Evolutionary conservation across 2,113 vertebrate species (phyloP).

Genomic region (Xiphias gladius): DNA sequence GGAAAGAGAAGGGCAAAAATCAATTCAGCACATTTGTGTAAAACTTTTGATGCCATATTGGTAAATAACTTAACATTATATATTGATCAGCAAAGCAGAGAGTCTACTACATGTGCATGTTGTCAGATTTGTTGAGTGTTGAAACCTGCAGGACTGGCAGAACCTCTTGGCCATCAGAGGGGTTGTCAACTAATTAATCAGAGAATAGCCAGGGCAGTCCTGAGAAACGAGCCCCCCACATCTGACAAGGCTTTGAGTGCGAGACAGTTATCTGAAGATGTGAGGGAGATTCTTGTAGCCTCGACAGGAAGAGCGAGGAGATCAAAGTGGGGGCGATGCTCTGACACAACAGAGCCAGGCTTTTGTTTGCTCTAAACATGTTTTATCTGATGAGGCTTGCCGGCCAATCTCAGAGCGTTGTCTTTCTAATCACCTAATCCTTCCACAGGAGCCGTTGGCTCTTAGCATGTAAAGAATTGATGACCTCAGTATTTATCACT

Average conservation of each 20-base stretch:
- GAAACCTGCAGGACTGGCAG: constrained; percentile 58
- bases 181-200: constrained; percentile 71
- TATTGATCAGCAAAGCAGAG: constrained; percentile 33
- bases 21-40: background rate
- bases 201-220: constrained; percentile 57
- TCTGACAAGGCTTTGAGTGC: constrained; percentile 67
- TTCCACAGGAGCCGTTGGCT: constrained; percentile 47
- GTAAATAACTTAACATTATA: constrained; percentile 5
- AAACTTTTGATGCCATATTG: background rate
- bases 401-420: constrained; percentile 53
- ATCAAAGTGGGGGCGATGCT: constrained; percentile 70
- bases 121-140: constrained; percentile 49
- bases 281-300: constrained; percentile 61
- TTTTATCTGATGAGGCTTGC: constrained; percentile 71
- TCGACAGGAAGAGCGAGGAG: constrained; percentile 48
- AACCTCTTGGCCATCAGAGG: constrained; percentile 59
- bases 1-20: constrained; percentile 10
- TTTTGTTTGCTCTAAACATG: constrained; percentile 71
- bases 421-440: constrained; percentile 68
- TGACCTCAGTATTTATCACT: background rate
- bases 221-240: constrained; percentile 46
- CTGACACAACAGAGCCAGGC: constrained; percentile 49
- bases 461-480: constrained; percentile 12
- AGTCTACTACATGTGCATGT: constrained; percentile 14
- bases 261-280: constrained; percentile 66